Base-by-base conservation (phyloP, 2,888 invertebrate genomes). In the Eupithecia pulchellata region DNA sequence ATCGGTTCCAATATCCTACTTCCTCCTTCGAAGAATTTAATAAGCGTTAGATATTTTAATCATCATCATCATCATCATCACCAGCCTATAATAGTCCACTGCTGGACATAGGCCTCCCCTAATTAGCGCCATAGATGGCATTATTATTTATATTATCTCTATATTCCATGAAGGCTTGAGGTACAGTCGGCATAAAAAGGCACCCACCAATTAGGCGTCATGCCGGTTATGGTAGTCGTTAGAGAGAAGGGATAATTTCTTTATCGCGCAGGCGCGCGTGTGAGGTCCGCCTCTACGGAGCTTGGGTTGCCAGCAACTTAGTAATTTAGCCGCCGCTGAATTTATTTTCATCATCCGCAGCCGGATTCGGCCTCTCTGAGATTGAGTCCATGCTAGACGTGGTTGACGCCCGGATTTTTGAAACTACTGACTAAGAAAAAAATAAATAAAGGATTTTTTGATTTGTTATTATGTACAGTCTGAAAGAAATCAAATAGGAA, bases 191-290 rank as follows among this genome's bases (percentile, higher is more conserved):
- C 66, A 57, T 17, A 27, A 65, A 55, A 57, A 29, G 81, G 82
- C 84, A 84, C 82, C 80, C 82, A 79, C 87, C 86, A 88, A 88
- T 88, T 88, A 88, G 85, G 79, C 79, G 75, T 77, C 81, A 78
- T 82, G 80, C 78, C 76, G 77, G 75, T 74, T 76, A 76, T 82
- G 83, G 82, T 79, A 84, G 86, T 91, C 89, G 89, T 90, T 90
- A 89, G 87, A 82, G 79, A 84, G 85, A 87, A 87, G 85, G 84
- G 88, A 87, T 91, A 89, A 91, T 91, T 90, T 91, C 90, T 91
- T 90, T 89, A 91, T 91, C 89, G 81, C 73, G 75, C 67, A 68
- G 77, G 75, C 79, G 80, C 80, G 85, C 86, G 89, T 84, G 90
- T 89, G 90, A 86, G 90, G 91, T 91, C 91, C 85, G 79, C 81